These are phyloP conservation scores for Diogma glabrata DNA, from an alignment of 2,888 invertebrate genomes.

Conservation along the genomic window DNA sequence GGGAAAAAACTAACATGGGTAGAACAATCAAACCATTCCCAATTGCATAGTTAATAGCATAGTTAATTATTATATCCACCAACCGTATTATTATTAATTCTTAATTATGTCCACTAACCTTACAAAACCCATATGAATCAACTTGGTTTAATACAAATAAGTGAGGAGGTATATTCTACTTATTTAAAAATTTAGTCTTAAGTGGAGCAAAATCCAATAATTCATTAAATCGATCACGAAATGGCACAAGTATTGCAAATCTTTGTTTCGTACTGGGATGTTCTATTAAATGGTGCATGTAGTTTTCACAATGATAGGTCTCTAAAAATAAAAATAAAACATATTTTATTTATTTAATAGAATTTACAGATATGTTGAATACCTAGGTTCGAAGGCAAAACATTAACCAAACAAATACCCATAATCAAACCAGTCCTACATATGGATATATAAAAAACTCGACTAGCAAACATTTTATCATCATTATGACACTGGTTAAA, in stretches of 20 bases:
- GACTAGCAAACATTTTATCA: no score
- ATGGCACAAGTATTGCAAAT: constrained; percentile 87
- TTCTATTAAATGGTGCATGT: constrained; percentile 7
- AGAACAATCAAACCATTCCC: no score
- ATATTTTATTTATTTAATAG: no score
- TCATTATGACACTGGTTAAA: no score
- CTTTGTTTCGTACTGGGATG: constrained; percentile 35
- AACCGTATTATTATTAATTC: no score
- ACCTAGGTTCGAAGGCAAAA: constrained; percentile 35
- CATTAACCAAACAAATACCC: constrained; percentile 35
- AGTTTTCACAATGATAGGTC: constrained; percentile 16
- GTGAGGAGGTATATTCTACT: constrained; percentile 68
- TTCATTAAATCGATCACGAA: constrained; percentile 91
- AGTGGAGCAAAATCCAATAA: constrained; percentile 86
- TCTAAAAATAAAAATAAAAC: constrained; percentile 13
- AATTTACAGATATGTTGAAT: no score
- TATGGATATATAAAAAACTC: no score
- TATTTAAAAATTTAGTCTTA: constrained; percentile 68
- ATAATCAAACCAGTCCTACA: no score
- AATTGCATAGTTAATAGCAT: no score
- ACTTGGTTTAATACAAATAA: constrained; percentile 90
- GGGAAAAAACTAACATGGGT: no score
- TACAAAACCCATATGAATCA: constrained; percentile 75
- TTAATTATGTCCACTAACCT: no score
- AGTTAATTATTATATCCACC: no score